Evolutionary conservation across 1,140 invertebrate species (phyloP).

Genomic region (Dinoponera quadriceps): DNA sequence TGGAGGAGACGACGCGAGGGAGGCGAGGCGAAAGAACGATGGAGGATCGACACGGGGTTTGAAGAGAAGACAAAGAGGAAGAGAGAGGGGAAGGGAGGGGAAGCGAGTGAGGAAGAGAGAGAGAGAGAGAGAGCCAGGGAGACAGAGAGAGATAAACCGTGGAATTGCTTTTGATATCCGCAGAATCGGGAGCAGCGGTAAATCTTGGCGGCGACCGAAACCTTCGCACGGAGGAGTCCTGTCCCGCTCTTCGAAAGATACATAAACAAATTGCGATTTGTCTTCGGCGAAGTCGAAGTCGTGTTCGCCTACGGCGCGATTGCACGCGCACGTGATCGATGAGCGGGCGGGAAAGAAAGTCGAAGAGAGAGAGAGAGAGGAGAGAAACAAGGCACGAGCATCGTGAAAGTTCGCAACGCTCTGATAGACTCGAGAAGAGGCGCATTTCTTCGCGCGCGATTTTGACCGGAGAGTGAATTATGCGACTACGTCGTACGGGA

Average conservation of each 20-base stretch:
- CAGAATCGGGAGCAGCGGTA: conserved; percentile 54
- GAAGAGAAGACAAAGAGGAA: conserved; percentile 9
- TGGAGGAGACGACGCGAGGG: conserved; percentile 17
- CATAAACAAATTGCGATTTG: conserved; percentile 60
- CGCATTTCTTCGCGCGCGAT: background rate
- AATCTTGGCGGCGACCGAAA: conserved; percentile 50
- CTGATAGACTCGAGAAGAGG: background rate
- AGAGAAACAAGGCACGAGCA: background rate
- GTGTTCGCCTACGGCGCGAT: conserved; percentile 37
- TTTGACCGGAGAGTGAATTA: background rate
- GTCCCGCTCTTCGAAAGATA: conserved; percentile 44
- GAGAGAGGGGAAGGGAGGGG: background rate
- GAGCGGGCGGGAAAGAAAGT: background rate
- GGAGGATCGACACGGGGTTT: conserved; percentile 37
- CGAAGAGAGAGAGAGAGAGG: background rate
- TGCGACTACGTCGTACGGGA: background rate
- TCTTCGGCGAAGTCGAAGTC: conserved; percentile 48
- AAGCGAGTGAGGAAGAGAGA: background rate
- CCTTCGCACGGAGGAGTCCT: conserved; percentile 15
- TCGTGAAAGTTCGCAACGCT: background rate
- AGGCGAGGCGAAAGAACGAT: background rate
- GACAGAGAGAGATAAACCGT: conserved; percentile 33
- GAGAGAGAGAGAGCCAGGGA: background rate
- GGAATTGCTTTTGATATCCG: conserved; percentile 61
- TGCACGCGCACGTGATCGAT: conserved; percentile 45